A percentile compares a stretch with the other conserved stretches of the same genome.
These are phyloP conservation scores for Neosilurus hyrtlii DNA, from an alignment of 2,797 vertebrate species.

Conservation along the genomic window DNA sequence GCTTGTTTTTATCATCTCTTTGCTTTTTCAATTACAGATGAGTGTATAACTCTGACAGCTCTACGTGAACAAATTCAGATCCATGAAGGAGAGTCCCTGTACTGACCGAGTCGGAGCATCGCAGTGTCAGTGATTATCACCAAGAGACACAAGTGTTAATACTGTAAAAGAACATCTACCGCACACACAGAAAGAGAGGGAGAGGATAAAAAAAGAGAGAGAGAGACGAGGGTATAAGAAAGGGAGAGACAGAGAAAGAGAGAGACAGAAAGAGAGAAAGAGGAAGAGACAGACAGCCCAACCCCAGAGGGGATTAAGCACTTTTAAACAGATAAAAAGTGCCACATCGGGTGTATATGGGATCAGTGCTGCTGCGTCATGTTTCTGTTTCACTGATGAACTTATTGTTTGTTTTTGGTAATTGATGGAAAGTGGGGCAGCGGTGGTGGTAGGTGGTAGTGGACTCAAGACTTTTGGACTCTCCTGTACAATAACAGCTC, in stretches of 20 bases:
- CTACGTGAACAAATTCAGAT: not conserved
- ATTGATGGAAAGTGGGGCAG: no score
- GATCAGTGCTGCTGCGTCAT: no score
- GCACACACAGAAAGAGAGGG: not conserved
- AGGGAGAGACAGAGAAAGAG: not conserved
- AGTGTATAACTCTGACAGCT: not conserved
- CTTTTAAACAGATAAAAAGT: not conserved
- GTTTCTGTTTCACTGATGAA: not conserved
- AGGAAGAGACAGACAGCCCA: no score
- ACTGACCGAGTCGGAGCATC: not conserved
- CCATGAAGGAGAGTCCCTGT: not conserved
- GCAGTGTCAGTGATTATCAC: no score
- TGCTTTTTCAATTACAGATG: constrained; percentile 4
- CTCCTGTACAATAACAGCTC: not conserved
- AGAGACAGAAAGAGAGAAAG: not conserved
- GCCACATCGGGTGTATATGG: not conserved
- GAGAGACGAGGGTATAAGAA: no score
- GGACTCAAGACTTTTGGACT: not conserved
- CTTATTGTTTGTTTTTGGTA: not conserved
- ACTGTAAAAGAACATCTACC: not conserved
- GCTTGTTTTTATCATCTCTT: not conserved
- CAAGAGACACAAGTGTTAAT: not conserved
- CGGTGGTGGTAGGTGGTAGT: no score
- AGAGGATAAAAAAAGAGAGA: no score
- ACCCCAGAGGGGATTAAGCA: no score